phyloP scores from a whole-genome alignment of 1,140 invertebrate species.

The Neotoxoptera formosana region DNA sequence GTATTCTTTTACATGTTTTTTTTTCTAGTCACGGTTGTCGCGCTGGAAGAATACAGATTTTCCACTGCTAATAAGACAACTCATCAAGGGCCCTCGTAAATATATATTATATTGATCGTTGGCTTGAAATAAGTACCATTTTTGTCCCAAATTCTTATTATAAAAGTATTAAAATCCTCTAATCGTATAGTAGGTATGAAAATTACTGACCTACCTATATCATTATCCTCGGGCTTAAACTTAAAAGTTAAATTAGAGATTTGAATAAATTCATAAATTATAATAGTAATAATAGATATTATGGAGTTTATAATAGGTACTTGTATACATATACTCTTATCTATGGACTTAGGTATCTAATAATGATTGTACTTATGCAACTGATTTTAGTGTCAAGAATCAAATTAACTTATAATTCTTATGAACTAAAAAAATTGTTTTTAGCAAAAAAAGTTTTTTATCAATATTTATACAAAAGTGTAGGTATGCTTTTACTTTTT shows the following conservation, averaged over 20 bases:
- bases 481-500: too few species aligned
- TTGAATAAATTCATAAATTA: neutral
- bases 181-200: neutral
- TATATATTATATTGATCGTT: neutral
- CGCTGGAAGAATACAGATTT: constrained; percentile 45
- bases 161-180: neutral
- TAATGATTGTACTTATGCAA: neutral
- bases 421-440: neutral
- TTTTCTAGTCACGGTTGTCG: constrained; percentile 51
- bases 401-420: neutral
- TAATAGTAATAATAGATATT: too few species aligned
- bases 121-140: neutral
- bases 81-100: constrained; percentile 20
- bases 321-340: too few species aligned
- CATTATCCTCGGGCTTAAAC: neutral
- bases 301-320: too few species aligned
- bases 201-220: neutral
- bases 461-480: too few species aligned
- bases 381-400: neutral
- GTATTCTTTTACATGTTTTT: neutral
- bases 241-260: neutral
- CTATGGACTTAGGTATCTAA: neutral
- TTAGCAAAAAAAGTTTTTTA: too few species aligned
- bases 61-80: constrained; percentile 32
- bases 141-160: neutral